Conservation (phyloP, 2,113 vertebrate species). For the Aegotheles bennettii region DNA sequence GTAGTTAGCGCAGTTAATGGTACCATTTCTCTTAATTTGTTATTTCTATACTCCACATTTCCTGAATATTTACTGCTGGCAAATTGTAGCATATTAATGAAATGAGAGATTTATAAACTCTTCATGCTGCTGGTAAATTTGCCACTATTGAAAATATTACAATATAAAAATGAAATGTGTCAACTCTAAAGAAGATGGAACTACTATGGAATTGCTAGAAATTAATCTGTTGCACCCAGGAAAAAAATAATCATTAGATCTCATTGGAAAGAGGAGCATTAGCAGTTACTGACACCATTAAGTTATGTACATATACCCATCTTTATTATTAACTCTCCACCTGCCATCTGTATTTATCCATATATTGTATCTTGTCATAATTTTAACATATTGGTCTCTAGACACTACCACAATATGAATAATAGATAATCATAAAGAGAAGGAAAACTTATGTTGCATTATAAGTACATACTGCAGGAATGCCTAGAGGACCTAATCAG, state of each 20-base stretch:
- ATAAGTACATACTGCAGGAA: background rate
- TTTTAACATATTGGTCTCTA: constrained; percentile 7
- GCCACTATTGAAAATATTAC: background rate
- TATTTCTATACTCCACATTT: background rate
- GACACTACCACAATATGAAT: background rate
- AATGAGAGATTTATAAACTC: background rate
- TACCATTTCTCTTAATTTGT: background rate
- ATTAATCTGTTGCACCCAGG: background rate
- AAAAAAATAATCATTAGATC: background rate
- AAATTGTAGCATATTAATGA: background rate
- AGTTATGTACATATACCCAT: background rate
- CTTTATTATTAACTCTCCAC: background rate
- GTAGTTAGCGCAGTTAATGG: rapidly evolving
- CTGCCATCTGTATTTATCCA: background rate
- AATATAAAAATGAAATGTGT: background rate
- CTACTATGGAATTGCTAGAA: background rate
- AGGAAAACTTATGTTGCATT: background rate
- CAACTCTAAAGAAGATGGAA: background rate
- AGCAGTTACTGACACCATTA: background rate
- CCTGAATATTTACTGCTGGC: background rate
- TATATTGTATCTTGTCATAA: background rate
- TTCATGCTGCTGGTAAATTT: background rate
- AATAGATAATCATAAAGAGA: constrained; percentile 23
- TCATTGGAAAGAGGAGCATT: background rate
- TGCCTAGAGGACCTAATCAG: background rate